Conservation (phyloP, 92 coral and sea anemone genomes). For the Heteractis magnifica region DNA sequence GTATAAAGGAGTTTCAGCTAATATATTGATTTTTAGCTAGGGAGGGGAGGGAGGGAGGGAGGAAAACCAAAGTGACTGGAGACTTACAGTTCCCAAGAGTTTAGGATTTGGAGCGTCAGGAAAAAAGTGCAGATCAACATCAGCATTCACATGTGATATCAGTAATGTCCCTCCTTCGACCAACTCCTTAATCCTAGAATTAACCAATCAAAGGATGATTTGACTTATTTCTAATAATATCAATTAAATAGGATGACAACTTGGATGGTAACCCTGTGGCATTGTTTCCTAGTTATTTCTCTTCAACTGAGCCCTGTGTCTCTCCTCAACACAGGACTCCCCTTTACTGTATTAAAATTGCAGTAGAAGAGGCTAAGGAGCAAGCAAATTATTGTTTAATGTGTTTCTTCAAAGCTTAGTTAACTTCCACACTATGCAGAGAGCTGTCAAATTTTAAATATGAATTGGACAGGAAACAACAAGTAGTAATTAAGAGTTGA, state of each 20-base stretch:
- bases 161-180: conserved; percentile 42
- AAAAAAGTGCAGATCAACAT: conserved; percentile 39
- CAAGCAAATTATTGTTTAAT: too few relatives aligned
- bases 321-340: too few relatives aligned
- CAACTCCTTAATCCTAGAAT: conserved; percentile 41
- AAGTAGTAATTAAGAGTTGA: not conserved
- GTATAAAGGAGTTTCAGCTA: too few relatives aligned
- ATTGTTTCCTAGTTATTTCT: too few relatives aligned
- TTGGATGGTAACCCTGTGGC: not conserved
- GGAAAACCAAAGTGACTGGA: not conserved
- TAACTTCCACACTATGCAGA: not conserved
- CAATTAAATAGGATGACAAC: not conserved
- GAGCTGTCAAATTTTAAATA: not conserved
- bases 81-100: conserved; percentile 19
- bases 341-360: too few relatives aligned
- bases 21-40: too few relatives aligned
- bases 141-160: conserved; percentile 28
- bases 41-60: too few relatives aligned
- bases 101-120: conserved; percentile 42
- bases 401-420: too few relatives aligned
- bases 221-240: not conserved
- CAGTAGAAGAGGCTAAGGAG: too few relatives aligned
- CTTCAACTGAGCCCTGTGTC: too few relatives aligned
- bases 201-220: not conserved
- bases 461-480: not conserved